These are phyloP conservation scores for Ibidorhyncha struthersii DNA, from an alignment of 2,113 vertebrate genomes.

Conservation along the genomic window DNA sequence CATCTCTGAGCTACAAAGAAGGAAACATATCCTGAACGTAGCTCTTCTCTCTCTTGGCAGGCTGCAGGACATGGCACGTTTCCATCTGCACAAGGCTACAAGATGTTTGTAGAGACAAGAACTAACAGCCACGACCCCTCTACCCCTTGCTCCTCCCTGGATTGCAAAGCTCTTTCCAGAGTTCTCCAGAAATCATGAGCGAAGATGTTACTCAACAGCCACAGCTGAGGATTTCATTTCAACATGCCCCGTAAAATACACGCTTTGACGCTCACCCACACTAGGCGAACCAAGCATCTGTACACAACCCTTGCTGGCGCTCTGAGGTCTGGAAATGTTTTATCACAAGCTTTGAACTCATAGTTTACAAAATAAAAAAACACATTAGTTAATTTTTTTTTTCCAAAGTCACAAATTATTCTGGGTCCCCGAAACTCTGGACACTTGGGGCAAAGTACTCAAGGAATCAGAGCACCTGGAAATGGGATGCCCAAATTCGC, in stretches of 20 bases:
- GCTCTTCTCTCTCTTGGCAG: neutral
- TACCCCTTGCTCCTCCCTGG: fast-evolving
- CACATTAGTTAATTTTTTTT: neutral
- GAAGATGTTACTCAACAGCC: neutral
- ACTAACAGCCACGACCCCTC: neutral
- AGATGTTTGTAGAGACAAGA: neutral
- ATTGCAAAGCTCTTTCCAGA: neutral
- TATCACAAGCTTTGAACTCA: neutral
- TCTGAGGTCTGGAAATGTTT: neutral
- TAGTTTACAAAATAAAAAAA: neutral
- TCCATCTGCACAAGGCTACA: neutral
- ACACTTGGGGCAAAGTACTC: neutral
- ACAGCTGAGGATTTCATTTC: neutral
- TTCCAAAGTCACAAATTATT: neutral
- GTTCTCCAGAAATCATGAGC: neutral
- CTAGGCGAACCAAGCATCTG: neutral
- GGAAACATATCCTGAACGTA: fast-evolving
- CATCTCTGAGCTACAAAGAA: neutral
- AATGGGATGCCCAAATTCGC: neutral
- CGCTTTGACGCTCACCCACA: fast-evolving
- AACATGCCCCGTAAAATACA: neutral
- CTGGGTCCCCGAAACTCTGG: fast-evolving
- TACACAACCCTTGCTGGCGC: neutral
- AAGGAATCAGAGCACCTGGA: neutral
- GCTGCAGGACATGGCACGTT: neutral